Evolutionary conservation across 2,888 invertebrate genomes (phyloP), one percentile per base, ranked within the genome.

Genomic region (Myathropa florea): DNA sequence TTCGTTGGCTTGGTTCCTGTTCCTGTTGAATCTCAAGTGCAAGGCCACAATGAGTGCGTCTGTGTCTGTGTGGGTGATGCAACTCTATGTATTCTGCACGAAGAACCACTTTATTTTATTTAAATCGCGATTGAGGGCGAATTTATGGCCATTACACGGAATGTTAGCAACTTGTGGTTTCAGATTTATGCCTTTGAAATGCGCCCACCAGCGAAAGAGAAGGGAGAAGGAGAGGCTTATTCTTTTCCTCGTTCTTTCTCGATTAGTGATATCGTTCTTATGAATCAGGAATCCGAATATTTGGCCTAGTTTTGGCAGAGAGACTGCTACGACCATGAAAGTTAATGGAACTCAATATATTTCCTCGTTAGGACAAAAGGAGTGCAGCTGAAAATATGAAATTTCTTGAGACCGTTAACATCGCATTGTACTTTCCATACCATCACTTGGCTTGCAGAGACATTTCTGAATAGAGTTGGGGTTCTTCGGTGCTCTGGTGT

Each of bases 1-100:
- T 84, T 28, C n/a, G n/a, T 30, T 70, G 64, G 21, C 71, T 68
- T 63, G 71, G 60, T 46, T 28, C n/a, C 33, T 21, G n/a, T 46
- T 85, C 77, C 85, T 85, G 85, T 77, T 85, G 85, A 82, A 68
- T 78, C 72, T 85, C 85, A 85, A 85, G 85, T 85, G 82, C 85
- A 85, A 85, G 85, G 85, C 77, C 82, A 85, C 24, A 24, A 23
- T 57, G 39, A n/a, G 46, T 26, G 24, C 14, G 57, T 23, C 7
- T 14, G 24, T 24, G 12, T 23, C 55, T 28, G 57, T 46, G 70
- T 12, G 53, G 60, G 57, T 46, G 65, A 70, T 72, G 59, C 33
- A 46, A 55, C 64, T 55, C 30, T 30, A 30, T 30, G 30, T 10
- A 7, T 33, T 12, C 12, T 12, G 80, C 68, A 70, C 64, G 72